A percentile compares a stretch with the other conserved stretches of the same genome.
Conservation (phyloP, 2,888 invertebrate species). For the Lycocerus yunnanus region DNA sequence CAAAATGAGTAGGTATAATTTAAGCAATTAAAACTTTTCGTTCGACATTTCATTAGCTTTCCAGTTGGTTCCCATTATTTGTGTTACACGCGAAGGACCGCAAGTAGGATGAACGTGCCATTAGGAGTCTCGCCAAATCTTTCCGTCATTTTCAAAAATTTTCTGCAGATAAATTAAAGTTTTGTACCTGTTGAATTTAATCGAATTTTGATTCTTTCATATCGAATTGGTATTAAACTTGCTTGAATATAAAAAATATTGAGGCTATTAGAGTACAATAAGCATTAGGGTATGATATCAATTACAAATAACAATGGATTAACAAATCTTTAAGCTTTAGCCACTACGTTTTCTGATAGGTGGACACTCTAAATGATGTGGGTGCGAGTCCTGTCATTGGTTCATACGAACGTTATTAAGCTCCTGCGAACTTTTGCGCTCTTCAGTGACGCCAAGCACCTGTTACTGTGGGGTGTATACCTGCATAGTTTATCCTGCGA, state of each 20-base stretch:
- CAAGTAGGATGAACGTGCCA: background rate
- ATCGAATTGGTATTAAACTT: background rate
- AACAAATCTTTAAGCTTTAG: background rate
- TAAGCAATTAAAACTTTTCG: background rate
- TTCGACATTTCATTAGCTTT: background rate
- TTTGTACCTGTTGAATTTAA: background rate
- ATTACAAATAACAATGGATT: background rate
- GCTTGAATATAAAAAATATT: background rate
- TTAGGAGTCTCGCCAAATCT: background rate
- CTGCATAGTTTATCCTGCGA: conserved; percentile 4
- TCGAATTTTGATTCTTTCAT: background rate
- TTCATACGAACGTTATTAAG: conserved; percentile 22
- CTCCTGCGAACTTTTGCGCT: conserved; percentile 28
- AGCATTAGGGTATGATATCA: background rate
- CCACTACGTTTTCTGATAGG: conserved; percentile 19
- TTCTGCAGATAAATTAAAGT: background rate
- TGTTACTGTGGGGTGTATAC: conserved; percentile 26
- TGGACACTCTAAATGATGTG: conserved; percentile 18
- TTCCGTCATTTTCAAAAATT: background rate
- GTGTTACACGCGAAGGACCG: background rate
- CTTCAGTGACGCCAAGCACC: conserved; percentile 28
- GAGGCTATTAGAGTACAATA: background rate
- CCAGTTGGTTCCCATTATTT: background rate
- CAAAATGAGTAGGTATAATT: background rate
- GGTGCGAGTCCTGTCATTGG: conserved; percentile 25